Conservation (phyloP, 2,888 invertebrate genomes). For the Taenaris catops region DNA sequence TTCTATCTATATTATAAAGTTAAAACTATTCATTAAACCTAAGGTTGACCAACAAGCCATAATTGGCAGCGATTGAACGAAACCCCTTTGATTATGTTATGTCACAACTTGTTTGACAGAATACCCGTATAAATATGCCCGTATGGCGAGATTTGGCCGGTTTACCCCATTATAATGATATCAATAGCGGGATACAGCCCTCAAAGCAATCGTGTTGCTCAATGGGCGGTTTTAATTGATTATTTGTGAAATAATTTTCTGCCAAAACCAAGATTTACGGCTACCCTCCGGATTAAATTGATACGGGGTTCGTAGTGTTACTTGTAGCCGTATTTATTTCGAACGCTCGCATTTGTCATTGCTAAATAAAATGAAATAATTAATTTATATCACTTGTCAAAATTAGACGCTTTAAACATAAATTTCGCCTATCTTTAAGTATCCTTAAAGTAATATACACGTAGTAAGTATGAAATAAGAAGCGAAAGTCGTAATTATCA, state of each 20-base stretch:
- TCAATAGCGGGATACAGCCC: slow-evolving; percentile 70
- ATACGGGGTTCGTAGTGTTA: no score
- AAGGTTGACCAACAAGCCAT: slow-evolving; percentile 6
- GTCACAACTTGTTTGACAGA: slow-evolving; percentile 35
- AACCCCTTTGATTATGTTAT: slow-evolving; percentile 46
- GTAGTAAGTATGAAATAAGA: no score
- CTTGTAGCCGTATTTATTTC: no score
- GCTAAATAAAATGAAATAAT: no score
- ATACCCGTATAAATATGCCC: slow-evolving; percentile 70
- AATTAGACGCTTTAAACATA: no score
- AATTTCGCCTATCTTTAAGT: no score
- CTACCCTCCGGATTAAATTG: slow-evolving; percentile 32
- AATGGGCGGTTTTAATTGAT: slow-evolving; percentile 64
- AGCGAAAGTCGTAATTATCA: no score
- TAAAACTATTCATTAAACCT: no score
- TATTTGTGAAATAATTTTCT: slow-evolving; percentile 63
- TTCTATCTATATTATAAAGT: no score
- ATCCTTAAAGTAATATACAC: no score
- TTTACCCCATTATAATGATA: slow-evolving; percentile 73
- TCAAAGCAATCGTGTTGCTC: slow-evolving; percentile 44
- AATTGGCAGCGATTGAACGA: slow-evolving; percentile 16
- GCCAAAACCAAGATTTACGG: slow-evolving; percentile 40
- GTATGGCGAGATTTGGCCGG: slow-evolving; percentile 65
- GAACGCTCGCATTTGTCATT: no score
- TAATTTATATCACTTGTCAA: no score